These are phyloP conservation scores for Pseudochirops cupreus DNA, from an alignment of 2,797 vertebrate genomes.

Conservation along the genomic window DNA sequence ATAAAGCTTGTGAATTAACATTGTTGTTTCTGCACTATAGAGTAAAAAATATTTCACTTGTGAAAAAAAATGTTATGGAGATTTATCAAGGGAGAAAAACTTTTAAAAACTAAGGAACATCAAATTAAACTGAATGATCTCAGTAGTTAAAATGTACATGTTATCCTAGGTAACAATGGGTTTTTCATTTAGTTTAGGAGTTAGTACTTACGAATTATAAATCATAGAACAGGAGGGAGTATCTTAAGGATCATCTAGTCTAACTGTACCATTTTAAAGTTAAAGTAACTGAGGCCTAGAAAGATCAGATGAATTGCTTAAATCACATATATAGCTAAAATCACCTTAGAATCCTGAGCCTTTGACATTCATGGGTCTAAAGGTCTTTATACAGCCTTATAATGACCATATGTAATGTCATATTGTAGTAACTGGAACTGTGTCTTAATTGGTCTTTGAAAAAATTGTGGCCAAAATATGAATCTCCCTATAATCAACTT, in stretches of 20 bases:
- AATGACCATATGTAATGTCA: not conserved
- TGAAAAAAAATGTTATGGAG: not conserved
- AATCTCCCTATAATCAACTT: not conserved
- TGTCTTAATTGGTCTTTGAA: not conserved
- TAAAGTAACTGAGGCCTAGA: not conserved
- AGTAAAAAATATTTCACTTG: not conserved
- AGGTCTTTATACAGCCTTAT: not conserved
- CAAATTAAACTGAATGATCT: constrained; percentile 3
- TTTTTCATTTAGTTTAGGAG: not conserved
- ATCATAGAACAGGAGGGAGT: not conserved
- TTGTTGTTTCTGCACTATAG: not conserved
- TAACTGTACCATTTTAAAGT: not conserved
- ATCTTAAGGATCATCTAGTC: not conserved
- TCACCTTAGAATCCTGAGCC: not conserved
- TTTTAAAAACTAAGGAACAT: not conserved
- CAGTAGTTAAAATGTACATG: constrained; percentile 32
- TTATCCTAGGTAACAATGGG: not conserved
- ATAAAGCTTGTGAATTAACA: not conserved
- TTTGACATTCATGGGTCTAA: not conserved
- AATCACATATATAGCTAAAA: not conserved
- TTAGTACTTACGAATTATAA: not conserved
- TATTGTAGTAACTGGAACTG: not conserved
- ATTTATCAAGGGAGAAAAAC: not conserved
- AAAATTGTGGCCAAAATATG: not conserved
- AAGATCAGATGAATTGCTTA: not conserved